These are phyloP conservation scores for Lepilemur septentrionalis DNA, from an alignment of 2,797 vertebrate genomes.

Conservation along the genomic window DNA sequence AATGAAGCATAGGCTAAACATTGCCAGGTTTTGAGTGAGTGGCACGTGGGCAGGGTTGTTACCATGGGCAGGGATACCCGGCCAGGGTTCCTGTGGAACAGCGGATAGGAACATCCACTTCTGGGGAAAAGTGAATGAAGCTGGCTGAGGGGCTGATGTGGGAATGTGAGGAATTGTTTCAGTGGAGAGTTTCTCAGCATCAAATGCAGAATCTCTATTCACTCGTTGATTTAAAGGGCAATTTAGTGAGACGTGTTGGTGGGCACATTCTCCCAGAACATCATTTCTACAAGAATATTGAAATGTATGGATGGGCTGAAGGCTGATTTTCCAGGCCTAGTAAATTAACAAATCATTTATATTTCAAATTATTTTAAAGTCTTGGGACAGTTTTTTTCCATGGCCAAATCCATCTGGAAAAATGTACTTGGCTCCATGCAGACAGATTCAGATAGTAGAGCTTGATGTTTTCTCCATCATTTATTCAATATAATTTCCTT, in stretches of 20 bases:
- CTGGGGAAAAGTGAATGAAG: not conserved
- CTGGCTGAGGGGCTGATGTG: not conserved
- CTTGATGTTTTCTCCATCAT: not conserved
- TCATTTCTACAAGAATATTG: not conserved
- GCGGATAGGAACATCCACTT: not conserved
- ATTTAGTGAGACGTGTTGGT: not conserved
- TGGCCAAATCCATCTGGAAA: not conserved
- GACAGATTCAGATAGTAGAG: not conserved
- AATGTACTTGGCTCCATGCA: not conserved
- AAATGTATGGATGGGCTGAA: not conserved
- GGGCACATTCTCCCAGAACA: not conserved
- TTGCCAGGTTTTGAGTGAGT: not conserved
- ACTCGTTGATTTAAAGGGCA: not conserved
- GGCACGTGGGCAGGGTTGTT: not conserved
- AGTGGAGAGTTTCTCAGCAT: not conserved
- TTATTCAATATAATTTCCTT: constrained; percentile 1
- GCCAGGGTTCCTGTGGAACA: not conserved
- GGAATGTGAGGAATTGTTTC: not conserved
- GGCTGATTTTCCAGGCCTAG: not conserved
- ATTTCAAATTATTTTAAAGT: not conserved
- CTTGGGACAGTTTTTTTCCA: not conserved
- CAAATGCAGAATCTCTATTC: not conserved
- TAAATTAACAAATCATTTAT: not conserved
- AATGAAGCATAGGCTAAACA: not conserved
- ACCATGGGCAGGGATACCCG: not conserved